Base-by-base conservation (phyloP, 2,113 vertebrate species). In the Cavia porcellus region DNA sequence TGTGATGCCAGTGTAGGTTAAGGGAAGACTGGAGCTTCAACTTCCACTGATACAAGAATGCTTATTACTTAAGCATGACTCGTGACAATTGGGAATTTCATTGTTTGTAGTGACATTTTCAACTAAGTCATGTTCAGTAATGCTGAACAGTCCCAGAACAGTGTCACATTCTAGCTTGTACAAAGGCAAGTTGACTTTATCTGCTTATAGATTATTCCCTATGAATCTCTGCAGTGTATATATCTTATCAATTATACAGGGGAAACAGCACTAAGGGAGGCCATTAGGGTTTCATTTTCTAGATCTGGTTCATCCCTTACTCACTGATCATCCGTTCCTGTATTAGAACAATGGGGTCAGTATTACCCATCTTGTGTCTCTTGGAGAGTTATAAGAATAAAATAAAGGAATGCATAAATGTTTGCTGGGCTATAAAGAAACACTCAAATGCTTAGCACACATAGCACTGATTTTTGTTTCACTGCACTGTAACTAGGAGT, bases 391-490 rank as follows among this genome's bases (percentile, higher is more conserved):
- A 2, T 81, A 90, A 86, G 55, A 88, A 96, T 86, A 87, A 92
- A 96, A 93, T 50, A 88, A 96, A 95, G 68, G 45, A 74, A 61
- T 59, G 6, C 35, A 70, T 55, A 68, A 86, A 62, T 90, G 38
- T 50, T 94, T 93, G 35, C 13, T 72, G 66, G 79, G 28, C 20
- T 9, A 55, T 68, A 94, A 97, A 97, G 81, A 94, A 85, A n/a
- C 89, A 86, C 66, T 89, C 93, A 93, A 89, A 94, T 57, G 94
- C 88, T 87, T 86, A 92, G 70, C 72, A 94, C 3, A 90, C 75
- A 68, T 10, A 80, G 4, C 19, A 75, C 0, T 74, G 68, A 90
- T 87, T 90, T 96, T 87, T 88, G 86, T 95, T 89, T 38, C 75
- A 92, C 62, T 92, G 62, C 28, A 90, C 72, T 90, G 47, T 96